phyloP scores from a whole-genome alignment of 2,113 vertebrate species.

The Anseranas semipalmata region DNA sequence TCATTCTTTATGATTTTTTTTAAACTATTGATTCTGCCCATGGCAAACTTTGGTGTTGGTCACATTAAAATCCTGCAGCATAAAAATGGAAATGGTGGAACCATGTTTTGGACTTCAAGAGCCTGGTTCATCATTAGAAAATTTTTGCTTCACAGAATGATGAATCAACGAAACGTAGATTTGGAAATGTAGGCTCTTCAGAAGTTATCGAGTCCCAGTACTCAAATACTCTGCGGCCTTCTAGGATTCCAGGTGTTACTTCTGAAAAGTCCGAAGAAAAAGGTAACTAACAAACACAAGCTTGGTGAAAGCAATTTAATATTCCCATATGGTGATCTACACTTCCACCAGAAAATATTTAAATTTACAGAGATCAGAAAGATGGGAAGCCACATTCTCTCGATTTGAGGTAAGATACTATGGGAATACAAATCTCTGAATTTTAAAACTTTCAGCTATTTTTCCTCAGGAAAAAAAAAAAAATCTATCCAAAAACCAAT shows the following conservation, averaged over 20 bases:
- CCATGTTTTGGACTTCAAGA: background rate
- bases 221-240: background rate
- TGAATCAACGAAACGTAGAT: background rate
- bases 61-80: background rate
- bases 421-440: background rate
- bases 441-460: background rate
- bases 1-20: background rate
- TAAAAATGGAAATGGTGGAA: background rate
- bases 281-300: background rate
- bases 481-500: background rate
- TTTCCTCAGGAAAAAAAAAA: background rate
- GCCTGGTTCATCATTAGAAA: background rate
- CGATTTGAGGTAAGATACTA: background rate
- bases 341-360: slow-evolving; percentile 12
- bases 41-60: background rate
- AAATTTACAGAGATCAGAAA: slow-evolving; percentile 35
- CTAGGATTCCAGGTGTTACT: background rate
- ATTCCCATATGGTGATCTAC: background rate
- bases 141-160: background rate
- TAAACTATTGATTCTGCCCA: background rate
- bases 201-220: background rate
- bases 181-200: background rate
- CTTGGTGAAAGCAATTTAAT: background rate
- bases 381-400: background rate
- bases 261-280: background rate